Base-by-base conservation (phyloP, 2,888 invertebrate genomes). In the Yponomeuta sedellus region DNA sequence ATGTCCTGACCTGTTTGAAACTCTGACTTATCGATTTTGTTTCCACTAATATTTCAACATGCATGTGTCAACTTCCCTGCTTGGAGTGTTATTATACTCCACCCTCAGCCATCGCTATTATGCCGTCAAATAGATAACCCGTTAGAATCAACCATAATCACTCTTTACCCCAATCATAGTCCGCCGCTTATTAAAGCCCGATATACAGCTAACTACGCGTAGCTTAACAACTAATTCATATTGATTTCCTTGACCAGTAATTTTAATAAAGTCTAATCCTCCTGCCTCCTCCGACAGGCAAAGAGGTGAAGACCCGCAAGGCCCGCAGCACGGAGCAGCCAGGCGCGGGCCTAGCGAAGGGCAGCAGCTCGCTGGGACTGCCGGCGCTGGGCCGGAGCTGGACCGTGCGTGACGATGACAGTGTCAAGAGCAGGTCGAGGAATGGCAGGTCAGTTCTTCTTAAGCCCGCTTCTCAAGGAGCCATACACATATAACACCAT, bases 321-420 rank as follows among this genome's bases (percentile, higher is more conserved):
- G 73, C 85, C 1, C 77, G 87, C 16, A 91, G 91, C 72, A 89
- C 88, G 0, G 91, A 89, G 61, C 85, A 88, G 68, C 85, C 88
- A 0, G 81, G 81, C 10, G 66, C 68, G 0, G 78, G 77, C 1
- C 69, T 84, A 68, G 72, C 72, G 58, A 86, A 87, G 67, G 86
- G 82, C 6, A 70, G 73, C 70, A 88, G 87, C 69, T 77, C 81
- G 1, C 70, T 79, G 0, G 85, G 82, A 0, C 80, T 91, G 1
- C 91, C 90, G 2, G 77, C 83, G 4, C 74, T 91, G 4, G 79
- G 74, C 56, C 85, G 82, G 67, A 72, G 66, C 58, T 87, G 85
- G 85, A 66, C 66, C 40, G 79, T 74, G 3, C 74, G 81, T 19
- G 83, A 85, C 59, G 85, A 86, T 20, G 85, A 86, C 61, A 89